phyloP scores from a whole-genome alignment of 2,888 invertebrate genomes.

The Iselma pallidipennis region DNA sequence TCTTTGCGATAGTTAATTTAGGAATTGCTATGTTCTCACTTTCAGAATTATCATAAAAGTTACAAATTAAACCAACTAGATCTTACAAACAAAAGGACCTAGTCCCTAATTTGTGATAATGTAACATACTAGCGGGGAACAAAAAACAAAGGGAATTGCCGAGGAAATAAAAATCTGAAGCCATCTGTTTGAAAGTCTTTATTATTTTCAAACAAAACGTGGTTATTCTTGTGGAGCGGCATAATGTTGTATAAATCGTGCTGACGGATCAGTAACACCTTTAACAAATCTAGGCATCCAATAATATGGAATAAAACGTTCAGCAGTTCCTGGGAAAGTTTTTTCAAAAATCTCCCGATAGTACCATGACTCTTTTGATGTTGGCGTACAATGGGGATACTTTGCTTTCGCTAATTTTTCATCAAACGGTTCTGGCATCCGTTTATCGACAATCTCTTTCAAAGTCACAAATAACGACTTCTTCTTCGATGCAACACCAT shows the following conservation, averaged over 20 bases:
- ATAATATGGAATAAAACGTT: slow-evolving; percentile 69
- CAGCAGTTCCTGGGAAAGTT: slow-evolving; percentile 62
- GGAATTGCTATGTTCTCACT: slow-evolving; percentile 50
- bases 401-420: slow-evolving; percentile 56
- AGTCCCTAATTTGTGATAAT: background rate
- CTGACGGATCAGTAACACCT: slow-evolving; percentile 73
- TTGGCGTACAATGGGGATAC: slow-evolving; percentile 74
- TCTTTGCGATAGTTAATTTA: slow-evolving; percentile 52
- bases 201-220: background rate
- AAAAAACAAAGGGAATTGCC: background rate
- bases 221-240: slow-evolving; percentile 56
- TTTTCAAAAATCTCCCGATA: slow-evolving; percentile 74
- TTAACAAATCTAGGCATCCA: slow-evolving; percentile 82
- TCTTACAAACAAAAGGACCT: background rate
- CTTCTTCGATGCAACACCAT: slow-evolving; percentile 74
- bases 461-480: slow-evolving; percentile 72
- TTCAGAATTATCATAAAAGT: slow-evolving; percentile 47
- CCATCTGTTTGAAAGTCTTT: no score
- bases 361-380: slow-evolving; percentile 76
- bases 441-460: slow-evolving; percentile 70
- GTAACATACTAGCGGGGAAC: no score
- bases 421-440: slow-evolving; percentile 64
- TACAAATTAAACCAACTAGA: slow-evolving; percentile 40
- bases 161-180: no score
- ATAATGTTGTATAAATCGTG: slow-evolving; percentile 75